Base-by-base conservation (phyloP, 2,113 vertebrate genomes). In the Pluvianellus socialis region DNA sequence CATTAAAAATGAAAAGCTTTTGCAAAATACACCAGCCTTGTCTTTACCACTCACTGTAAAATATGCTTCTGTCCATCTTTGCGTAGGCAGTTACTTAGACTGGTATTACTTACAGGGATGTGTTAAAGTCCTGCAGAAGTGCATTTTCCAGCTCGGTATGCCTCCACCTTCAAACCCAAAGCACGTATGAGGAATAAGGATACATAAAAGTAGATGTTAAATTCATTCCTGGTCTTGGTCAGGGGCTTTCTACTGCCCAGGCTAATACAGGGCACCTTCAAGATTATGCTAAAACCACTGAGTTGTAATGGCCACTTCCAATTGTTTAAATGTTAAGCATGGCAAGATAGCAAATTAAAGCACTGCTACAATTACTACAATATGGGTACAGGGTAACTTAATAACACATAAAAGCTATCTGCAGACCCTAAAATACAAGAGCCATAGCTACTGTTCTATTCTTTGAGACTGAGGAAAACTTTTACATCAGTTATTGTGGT, bases 1-100 rank as follows among this genome's bases (percentile, higher is more conserved):
- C 94, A 95, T 96, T 96, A 96, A 94, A 96, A 96, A 93, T 79
- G 49, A 94, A 94, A 92, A 75, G 65, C 79, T 95, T 93, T 84
- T 96, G 65, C 58, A 91, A 95, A 89, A 94, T 85, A 88, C 56
- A 91, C 49, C 53, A 92, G 58, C 40, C 76, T 75, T 94, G 61
- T 74, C 68, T 93, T 91, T 90, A 56, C 16, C 30, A 85, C 33
- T 81, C 61, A 32, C 68, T 75, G 47, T 86, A 81, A 95, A 94
- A 91, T 50, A 20, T 65, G 47, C 23, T 74, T 90, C 33, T 55
- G 52, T 71, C 68, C 3, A 1, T 68, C 62, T 65, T 91, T 63
- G 35, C 0, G 0, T 42, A 59, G 7, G 6, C 52, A 80, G 56
- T 84, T 88, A 67, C 30, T 67, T 80, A 74, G 18, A 38, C 14